These are phyloP conservation scores for Psittacara wagleri DNA, from an alignment of 2,113 vertebrate species.

Conservation along the genomic window DNA sequence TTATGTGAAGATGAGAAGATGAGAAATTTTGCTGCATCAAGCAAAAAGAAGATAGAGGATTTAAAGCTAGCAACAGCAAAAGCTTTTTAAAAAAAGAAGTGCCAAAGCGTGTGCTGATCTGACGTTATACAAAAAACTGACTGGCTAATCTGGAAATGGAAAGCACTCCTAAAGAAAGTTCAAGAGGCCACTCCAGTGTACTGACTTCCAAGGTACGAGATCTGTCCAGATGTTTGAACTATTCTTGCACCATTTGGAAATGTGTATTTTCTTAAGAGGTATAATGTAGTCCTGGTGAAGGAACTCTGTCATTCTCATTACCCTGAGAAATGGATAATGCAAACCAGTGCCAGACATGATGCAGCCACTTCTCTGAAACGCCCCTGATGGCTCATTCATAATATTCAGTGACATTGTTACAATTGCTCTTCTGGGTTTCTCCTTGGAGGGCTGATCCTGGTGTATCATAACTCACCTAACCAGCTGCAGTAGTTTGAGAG, in stretches of 20 bases:
- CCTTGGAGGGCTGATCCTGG: not conserved
- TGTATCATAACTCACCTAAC: not conserved
- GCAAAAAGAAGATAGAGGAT: not conserved
- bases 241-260: not conserved
- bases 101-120: not conserved
- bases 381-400: not conserved
- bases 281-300: not conserved
- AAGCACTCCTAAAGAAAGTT: not conserved
- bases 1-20: not conserved
- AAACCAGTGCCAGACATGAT: not conserved
- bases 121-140: not conserved
- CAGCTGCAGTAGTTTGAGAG: not conserved
- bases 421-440: not conserved
- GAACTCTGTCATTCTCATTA: not conserved
- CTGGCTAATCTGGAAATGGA: not conserved
- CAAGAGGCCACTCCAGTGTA: not conserved
- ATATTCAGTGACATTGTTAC: not conserved
- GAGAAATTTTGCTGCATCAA: not conserved
- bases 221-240: not conserved
- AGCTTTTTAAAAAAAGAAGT: not conserved
- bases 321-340: not conserved
- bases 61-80: not conserved
- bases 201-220: not conserved
- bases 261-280: not conserved
- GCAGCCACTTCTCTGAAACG: not conserved